Percentiles rank a stretch among this genome's conserved stretches.
These are phyloP conservation scores for Alethe castanea DNA, from an alignment of 2,113 vertebrate species.

Conservation along the genomic window DNA sequence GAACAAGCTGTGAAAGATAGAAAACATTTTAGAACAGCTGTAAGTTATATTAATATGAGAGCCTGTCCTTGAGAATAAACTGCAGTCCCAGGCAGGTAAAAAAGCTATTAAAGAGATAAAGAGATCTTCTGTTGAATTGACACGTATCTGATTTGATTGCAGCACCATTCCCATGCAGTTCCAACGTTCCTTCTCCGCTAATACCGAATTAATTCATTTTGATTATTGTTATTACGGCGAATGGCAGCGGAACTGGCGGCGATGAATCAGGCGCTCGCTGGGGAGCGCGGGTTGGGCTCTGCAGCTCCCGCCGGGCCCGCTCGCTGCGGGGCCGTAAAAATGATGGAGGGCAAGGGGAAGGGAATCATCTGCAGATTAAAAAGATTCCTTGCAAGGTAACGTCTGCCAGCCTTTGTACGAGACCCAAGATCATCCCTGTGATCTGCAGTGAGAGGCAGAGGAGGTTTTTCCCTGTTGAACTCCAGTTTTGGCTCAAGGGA, in stretches of 20 bases:
- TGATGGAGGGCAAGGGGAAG: not conserved
- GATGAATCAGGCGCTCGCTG: not conserved
- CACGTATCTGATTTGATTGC: constrained; percentile 4
- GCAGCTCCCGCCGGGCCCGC: not conserved
- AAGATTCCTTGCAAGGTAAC: not conserved
- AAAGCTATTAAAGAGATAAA: constrained; percentile 39
- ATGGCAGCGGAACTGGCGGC: not conserved
- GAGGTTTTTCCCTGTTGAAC: not conserved
- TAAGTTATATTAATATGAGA: not conserved
- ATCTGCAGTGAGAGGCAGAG: not conserved
- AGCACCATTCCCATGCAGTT: constrained; percentile 17
- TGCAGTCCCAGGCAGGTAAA: not conserved
- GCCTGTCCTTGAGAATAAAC: not conserved
- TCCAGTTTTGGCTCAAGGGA: not conserved
- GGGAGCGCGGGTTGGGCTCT: not conserved
- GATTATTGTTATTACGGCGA: constrained; percentile 45
- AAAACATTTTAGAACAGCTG: not conserved
- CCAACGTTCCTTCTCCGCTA: constrained; percentile 4
- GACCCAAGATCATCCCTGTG: not conserved
- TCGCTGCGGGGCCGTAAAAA: not conserved
- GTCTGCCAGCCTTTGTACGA: not conserved
- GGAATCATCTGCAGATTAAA: not conserved
- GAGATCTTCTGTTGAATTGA: constrained; percentile 11
- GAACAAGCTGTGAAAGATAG: not conserved
- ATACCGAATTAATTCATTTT: constrained; percentile 55